phyloP scores from a whole-genome alignment of 2,797 vertebrate species.

The Protonibea diacanthus region DNA sequence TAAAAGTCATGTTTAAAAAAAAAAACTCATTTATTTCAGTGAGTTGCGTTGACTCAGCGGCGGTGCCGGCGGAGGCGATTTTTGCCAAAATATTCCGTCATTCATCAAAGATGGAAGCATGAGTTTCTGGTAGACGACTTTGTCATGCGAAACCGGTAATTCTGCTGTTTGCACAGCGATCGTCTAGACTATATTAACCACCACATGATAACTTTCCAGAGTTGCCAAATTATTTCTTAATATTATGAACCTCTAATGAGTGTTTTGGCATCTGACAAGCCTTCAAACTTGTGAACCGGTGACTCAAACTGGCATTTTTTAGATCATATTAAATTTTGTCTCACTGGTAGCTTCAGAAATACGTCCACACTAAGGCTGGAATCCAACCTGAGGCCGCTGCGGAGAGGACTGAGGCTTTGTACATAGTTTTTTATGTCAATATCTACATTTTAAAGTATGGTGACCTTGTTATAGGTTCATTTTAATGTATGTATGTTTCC shows the following conservation, averaged over 20 bases:
- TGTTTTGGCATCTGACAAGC: not conserved
- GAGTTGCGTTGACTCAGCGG: not conserved
- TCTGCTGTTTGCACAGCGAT: not conserved
- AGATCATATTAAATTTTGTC: not conserved
- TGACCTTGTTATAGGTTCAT: no score
- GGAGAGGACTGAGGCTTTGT: no score
- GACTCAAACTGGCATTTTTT: not conserved
- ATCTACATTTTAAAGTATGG: no score
- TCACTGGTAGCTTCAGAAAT: not conserved
- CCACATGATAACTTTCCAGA: not conserved
- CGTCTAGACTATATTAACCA: not conserved
- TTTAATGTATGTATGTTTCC: no score
- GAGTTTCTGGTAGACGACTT: not conserved
- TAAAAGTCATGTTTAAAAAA: not conserved
- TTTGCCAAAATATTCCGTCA: not conserved
- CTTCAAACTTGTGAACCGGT: not conserved
- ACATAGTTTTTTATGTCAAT: no score
- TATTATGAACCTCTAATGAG: not conserved
- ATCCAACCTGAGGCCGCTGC: no score
- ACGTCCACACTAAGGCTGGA: not conserved
- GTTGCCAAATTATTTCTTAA: not conserved
- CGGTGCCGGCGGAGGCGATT: no score
- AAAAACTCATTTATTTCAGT: conserved; percentile 4
- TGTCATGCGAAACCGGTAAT: not conserved
- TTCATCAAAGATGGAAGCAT: not conserved